Conservation (phyloP, 2,113 vertebrate species). For the Gnathonemus echidnorhynchus region DNA sequence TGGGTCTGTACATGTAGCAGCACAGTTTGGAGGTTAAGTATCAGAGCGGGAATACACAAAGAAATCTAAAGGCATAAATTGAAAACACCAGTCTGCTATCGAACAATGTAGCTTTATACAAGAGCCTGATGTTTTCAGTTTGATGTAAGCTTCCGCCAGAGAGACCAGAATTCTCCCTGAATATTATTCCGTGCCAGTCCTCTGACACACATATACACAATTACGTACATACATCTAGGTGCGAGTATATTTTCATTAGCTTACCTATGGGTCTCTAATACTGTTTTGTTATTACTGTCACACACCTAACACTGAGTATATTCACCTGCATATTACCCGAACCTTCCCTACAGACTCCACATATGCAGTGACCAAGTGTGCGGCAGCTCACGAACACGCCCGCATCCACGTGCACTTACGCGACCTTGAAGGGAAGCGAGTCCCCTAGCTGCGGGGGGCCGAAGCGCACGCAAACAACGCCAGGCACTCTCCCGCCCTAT, state of each 20-base stretch:
- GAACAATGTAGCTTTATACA: not conserved
- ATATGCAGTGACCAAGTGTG: not conserved
- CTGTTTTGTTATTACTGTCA: not conserved
- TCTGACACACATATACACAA: not conserved
- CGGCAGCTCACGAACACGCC: not conserved
- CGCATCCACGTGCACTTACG: not conserved
- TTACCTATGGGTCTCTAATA: not conserved
- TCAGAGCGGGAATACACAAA: not conserved
- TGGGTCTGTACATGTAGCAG: not conserved
- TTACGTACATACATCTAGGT: not conserved
- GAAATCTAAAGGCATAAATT: not conserved
- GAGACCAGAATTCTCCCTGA: not conserved
- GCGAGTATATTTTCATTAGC: not conserved
- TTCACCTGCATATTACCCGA: not conserved
- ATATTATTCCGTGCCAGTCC: not conserved
- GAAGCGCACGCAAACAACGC: constrained; percentile 2
- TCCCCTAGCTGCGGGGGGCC: constrained; percentile 11
- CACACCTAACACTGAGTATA: not conserved
- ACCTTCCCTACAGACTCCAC: not conserved
- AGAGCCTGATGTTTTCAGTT: not conserved
- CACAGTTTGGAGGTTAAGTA: not conserved
- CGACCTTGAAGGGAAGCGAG: constrained; percentile 13
- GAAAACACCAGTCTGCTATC: constrained; percentile 2
- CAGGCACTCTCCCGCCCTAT: not conserved
- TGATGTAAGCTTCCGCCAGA: not conserved